Evolutionary conservation across 2,888 invertebrate species (phyloP).

Genomic region (Folsomia candida): DNA sequence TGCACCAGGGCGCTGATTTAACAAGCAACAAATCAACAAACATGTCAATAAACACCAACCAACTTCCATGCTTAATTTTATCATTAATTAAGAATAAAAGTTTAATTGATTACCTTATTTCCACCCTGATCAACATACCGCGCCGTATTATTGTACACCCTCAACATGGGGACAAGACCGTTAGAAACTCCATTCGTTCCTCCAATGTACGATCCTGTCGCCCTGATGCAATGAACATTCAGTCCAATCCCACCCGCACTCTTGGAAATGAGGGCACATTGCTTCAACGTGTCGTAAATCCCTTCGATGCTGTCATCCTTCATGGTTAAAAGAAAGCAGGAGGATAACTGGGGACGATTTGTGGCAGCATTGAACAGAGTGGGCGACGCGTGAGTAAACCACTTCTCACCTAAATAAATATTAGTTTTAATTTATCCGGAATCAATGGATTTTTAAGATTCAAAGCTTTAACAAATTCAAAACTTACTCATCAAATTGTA

Average conservation of each 20-base stretch:
- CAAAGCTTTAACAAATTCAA: too few relatives aligned
- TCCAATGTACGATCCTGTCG: conserved; percentile 84
- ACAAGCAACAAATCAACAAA: not conserved
- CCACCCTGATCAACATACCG: conserved; percentile 97
- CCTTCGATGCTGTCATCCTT: conserved; percentile 92
- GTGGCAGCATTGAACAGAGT: conserved; percentile 96
- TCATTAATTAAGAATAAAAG: not conserved
- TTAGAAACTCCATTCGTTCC: conserved; percentile 94
- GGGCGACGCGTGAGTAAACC: conserved; percentile 97
- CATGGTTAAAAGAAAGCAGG: conserved; percentile 94
- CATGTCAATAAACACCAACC: not conserved
- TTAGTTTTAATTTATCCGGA: too few relatives aligned
- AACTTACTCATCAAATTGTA: conserved; percentile 95
- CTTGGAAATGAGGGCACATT: conserved; percentile 94
- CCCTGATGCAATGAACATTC: conserved; percentile 91
- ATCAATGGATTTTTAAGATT: too few relatives aligned
- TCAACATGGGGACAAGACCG: conserved; percentile 91
- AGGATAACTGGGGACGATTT: conserved; percentile 82
- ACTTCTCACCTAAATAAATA: too few relatives aligned
- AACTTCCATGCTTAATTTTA: not conserved
- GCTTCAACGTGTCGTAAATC: conserved; percentile 85
- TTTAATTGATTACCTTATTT: conserved; percentile 66
- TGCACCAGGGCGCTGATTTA: conserved; percentile 77
- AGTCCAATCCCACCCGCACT: conserved; percentile 96
- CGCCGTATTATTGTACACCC: conserved; percentile 93